Evolutionary conservation across 2,888 invertebrate species (phyloP).

Genomic region (Protonemura montana): DNA sequence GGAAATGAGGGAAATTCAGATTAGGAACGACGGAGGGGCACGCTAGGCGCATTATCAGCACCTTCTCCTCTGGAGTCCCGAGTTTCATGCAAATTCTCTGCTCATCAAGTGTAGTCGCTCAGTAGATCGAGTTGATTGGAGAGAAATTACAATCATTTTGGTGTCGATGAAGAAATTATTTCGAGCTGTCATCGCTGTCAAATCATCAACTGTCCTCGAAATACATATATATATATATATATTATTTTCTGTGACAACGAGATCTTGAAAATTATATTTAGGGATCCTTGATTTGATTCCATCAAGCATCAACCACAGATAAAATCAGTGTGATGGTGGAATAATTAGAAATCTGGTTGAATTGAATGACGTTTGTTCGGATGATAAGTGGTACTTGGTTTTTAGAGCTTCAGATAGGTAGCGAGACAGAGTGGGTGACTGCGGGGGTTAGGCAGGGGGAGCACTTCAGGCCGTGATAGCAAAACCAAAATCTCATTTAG

Average conservation of each 20-base stretch:
- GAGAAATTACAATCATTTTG: neutral
- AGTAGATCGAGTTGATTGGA: neutral
- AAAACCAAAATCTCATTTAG: conserved; percentile 12
- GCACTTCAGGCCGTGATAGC: neutral
- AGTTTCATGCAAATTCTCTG: neutral
- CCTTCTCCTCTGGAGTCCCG: neutral
- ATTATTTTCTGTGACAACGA: neutral
- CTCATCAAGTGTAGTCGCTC: neutral
- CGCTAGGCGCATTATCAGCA: neutral
- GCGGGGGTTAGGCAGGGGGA: neutral
- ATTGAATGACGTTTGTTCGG: neutral
- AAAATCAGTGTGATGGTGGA: neutral
- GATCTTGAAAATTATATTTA: neutral
- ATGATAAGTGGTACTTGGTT: neutral
- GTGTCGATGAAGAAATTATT: neutral
- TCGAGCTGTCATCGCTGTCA: neutral
- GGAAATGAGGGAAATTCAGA: neutral
- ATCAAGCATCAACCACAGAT: neutral
- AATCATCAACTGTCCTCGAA: neutral
- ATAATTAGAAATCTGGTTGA: neutral
- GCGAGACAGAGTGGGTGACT: neutral
- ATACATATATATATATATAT: neutral
- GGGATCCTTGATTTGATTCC: neutral
- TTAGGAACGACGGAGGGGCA: neutral
- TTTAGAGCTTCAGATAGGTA: neutral